A percentile compares a stretch with the other conserved stretches of the same genome.
Conservation (phyloP, 2,888 invertebrate genomes). For the Dryobotodes eremita region DNA sequence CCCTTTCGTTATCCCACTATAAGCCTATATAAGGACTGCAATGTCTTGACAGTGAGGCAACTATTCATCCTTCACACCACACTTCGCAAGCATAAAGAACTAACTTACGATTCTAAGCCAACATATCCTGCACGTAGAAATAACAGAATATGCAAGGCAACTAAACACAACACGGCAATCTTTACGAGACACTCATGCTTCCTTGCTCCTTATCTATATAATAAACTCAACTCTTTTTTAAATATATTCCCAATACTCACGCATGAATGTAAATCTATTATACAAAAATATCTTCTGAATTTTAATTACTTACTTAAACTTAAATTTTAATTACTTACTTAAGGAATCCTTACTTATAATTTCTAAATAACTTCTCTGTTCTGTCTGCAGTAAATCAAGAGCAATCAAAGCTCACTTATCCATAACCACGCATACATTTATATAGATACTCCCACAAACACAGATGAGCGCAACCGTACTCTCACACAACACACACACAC, state of each 20-base stretch:
- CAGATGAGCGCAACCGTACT: background rate
- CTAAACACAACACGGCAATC: background rate
- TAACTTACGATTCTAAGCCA: background rate
- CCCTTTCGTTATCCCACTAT: background rate
- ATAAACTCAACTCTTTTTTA: background rate
- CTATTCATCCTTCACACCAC: background rate
- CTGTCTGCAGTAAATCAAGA: background rate
- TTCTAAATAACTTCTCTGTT: background rate
- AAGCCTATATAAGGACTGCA: background rate
- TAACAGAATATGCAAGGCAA: background rate
- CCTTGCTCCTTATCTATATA: background rate
- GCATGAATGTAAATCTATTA: background rate
- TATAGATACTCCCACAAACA: background rate
- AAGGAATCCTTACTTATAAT: background rate
- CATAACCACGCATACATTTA: background rate
- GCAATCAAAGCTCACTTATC: background rate
- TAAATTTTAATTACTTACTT: no score
- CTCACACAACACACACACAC: background rate
- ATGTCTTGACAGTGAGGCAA: slow-evolving; percentile 2
- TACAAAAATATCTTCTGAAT: background rate
- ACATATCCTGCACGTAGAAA: background rate
- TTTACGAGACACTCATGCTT: background rate
- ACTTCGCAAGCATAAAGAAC: background rate
- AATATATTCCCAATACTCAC: no score
- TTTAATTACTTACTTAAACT: no score